phyloP scores from a whole-genome alignment of 2,113 vertebrate species.

The Corynorhinus townsendii region DNA sequence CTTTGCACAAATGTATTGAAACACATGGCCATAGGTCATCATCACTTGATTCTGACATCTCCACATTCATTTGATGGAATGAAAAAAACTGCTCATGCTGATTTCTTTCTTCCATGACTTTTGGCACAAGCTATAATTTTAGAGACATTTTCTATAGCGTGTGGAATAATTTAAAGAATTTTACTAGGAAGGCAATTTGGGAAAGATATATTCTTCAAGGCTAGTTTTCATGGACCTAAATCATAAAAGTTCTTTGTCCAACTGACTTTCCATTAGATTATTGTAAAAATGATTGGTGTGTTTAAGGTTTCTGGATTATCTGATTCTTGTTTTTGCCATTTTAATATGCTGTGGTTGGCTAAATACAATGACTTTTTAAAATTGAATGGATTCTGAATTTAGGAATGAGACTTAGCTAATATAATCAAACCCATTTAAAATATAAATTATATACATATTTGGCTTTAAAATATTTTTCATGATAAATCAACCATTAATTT shows the following conservation, averaged over 20 bases:
- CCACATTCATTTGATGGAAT: conserved; percentile 33
- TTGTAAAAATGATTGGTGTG: not conserved
- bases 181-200: not conserved
- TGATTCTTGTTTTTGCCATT: not conserved
- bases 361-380: not conserved
- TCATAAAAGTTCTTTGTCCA: not conserved
- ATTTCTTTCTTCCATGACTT: conserved; percentile 38
- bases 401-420: not conserved
- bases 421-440: not conserved
- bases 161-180: conserved; percentile 20
- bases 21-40: not conserved
- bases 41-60: conserved; percentile 43
- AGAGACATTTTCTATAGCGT: not conserved
- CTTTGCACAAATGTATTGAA: not conserved
- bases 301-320: not conserved
- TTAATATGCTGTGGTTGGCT: not conserved
- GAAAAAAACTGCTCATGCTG: not conserved
- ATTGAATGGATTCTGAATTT: not conserved
- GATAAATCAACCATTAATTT: not conserved
- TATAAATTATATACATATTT: not conserved
- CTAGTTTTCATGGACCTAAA: not conserved
- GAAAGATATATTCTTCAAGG: not conserved
- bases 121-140: not conserved
- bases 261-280: not conserved
- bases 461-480: not conserved